Percentiles rank a stretch among this genome's conserved stretches.
These are phyloP conservation scores for Adrianichthys oophorus DNA, from an alignment of 2,797 vertebrate genomes.

Conservation along the genomic window DNA sequence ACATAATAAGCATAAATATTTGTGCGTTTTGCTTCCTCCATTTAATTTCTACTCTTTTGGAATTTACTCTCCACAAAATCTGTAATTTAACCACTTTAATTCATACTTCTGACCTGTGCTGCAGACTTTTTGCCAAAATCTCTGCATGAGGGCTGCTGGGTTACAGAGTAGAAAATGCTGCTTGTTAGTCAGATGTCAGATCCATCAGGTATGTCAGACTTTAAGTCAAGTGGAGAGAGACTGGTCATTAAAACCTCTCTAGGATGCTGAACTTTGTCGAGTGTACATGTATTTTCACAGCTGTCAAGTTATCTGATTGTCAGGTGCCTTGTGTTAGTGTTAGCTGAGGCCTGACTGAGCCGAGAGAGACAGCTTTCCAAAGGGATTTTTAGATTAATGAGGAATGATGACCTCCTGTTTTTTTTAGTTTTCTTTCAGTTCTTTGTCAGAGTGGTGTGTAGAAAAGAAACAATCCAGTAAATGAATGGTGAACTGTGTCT, in stretches of 20 bases:
- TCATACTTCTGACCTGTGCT: conserved; percentile 44
- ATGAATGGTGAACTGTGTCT: too few relatives aligned
- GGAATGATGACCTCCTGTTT: conserved; percentile 24
- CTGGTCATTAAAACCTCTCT: conserved; percentile 71
- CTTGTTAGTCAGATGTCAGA: conserved; percentile 74
- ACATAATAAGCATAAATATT: too few relatives aligned
- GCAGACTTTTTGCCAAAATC: conserved; percentile 48
- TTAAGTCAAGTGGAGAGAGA: conserved; percentile 41
- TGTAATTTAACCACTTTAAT: conserved; percentile 46
- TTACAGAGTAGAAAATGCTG: conserved; percentile 73
- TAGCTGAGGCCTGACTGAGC: conserved; percentile 57
- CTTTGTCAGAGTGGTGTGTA: too few relatives aligned
- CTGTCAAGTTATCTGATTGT: conserved; percentile 66
- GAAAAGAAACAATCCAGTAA: too few relatives aligned
- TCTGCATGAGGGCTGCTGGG: conserved; percentile 59
- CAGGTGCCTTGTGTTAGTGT: conserved; percentile 50
- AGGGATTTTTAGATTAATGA: conserved; percentile 44
- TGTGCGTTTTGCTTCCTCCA: conserved; percentile 2
- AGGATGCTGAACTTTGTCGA: conserved; percentile 58
- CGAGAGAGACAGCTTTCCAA: conserved; percentile 37
- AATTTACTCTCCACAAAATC: conserved; percentile 45
- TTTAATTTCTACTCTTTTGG: conserved; percentile 36
- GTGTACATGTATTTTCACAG: conserved; percentile 56
- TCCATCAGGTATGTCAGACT: conserved; percentile 61
- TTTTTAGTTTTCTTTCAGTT: too few relatives aligned